Evolutionary conservation across 2,888 invertebrate genomes (phyloP), one percentile per base, ranked within the genome.

Genomic region (Dolichopus griseipennis): DNA sequence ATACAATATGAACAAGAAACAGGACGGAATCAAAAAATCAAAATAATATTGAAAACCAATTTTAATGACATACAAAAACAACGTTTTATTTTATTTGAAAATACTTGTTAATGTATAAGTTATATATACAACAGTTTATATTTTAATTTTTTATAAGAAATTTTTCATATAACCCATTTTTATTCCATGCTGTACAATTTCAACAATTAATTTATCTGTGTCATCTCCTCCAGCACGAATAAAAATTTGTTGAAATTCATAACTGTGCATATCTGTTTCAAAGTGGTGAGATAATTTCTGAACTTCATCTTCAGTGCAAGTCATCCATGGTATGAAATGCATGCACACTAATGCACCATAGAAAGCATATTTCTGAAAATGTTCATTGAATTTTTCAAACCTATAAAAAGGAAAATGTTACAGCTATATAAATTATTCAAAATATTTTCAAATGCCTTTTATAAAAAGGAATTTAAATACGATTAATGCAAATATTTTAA

Each of bases 281-380:
- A 78, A 80, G 37, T 75, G 72, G 10, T 75, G 68, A 2, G 79
- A 75, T 0, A 81, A 66, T 15, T 71, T 69, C 0, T 71, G 71
- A 37, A 78, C 76, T 21, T 79, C 80, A 0, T 73, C 69, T 3
- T 77, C 75, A 52, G 67, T 73, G 69, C 77, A 77, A n/a, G 76
- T 68, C 64, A 78, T 72, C 78, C 79, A 81, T 6, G 80, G 81
- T 70, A 78, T 67, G 34, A 79, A 81, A 68, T 80, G 78, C 71
- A 79, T 75, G 66, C 77, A 77, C 43, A 81, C 72, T 73, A 79
- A 72, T 4, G 73, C 76, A 1, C 81, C 81, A 71, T 80, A 80
- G 67, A 80, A 76, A 12, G 78, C 81, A 68, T 77, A 78, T 61
- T 78, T 78, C 5, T 75, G 72, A 66, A 79, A 80, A 70, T 81